Conservation (phyloP, 92 coral and sea anemone species). For the Parazoanthus swiftii region DNA sequence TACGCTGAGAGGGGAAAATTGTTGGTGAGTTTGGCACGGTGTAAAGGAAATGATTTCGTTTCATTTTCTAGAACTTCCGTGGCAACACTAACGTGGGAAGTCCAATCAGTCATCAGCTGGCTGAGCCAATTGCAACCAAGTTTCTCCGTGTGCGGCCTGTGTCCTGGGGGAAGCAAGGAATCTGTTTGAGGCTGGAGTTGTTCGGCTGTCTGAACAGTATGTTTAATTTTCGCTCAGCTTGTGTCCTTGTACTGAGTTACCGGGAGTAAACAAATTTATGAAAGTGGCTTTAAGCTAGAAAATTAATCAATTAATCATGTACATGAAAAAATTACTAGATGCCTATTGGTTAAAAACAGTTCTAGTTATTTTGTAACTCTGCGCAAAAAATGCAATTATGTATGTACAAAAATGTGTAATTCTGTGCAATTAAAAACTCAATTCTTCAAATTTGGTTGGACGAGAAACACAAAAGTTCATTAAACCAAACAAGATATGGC, state of each 20-base stretch:
- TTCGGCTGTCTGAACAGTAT: slow-evolving; percentile 31
- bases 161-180: slow-evolving; percentile 21
- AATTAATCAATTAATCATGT: too few species aligned
- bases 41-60: background rate
- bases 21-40: background rate
- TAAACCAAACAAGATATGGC: too few species aligned
- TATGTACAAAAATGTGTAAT: too few species aligned
- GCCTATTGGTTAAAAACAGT: too few species aligned
- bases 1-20: slow-evolving; percentile 4
- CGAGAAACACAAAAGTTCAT: too few species aligned
- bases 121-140: slow-evolving; percentile 21
- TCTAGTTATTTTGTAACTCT: too few species aligned
- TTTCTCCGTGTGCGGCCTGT: slow-evolving; percentile 10
- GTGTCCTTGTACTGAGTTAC: background rate
- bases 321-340: too few species aligned
- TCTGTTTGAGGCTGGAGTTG: slow-evolving; percentile 32
- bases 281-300: background rate
- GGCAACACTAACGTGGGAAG: slow-evolving; percentile 7
- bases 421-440: too few species aligned
- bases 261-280: background rate
- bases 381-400: too few species aligned
- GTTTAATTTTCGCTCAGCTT: background rate
- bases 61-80: slow-evolving; percentile 35
- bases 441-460: too few species aligned
- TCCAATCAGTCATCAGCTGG: background rate